A percentile compares a stretch with the other conserved stretches of the same genome.
Evolutionary conservation across 2,113 vertebrate genomes (phyloP).

Genomic region (Tricholaema leucomelas): DNA sequence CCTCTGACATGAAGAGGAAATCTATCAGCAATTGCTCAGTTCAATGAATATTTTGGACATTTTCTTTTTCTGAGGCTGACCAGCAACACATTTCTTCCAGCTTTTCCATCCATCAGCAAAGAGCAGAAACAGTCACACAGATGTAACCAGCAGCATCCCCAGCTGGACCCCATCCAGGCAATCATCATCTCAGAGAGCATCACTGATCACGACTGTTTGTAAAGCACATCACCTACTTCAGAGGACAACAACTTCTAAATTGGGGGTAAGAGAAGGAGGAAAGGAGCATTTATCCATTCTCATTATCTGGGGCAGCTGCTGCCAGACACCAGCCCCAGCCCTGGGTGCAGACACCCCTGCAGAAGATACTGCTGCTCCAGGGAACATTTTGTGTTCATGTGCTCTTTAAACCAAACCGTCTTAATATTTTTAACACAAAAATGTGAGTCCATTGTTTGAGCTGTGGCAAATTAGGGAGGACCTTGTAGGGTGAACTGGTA

Average conservation of each 20-base stretch:
- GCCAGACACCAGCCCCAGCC: neutral
- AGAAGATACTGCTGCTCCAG: neutral
- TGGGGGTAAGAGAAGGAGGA: neutral
- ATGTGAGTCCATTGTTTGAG: neutral
- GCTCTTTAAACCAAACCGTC: neutral
- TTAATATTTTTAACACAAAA: neutral
- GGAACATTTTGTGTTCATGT: fast-evolving
- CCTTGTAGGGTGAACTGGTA: neutral
- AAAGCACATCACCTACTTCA: neutral
- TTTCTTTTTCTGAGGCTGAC: neutral
- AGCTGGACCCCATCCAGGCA: neutral
- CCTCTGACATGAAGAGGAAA: neutral
- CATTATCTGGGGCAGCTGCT: neutral
- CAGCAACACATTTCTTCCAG: neutral
- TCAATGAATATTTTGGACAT: neutral
- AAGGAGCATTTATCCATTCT: neutral
- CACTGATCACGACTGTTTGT: neutral
- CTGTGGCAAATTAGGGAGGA: neutral
- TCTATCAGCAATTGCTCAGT: neutral
- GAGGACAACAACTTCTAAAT: neutral
- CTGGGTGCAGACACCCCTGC: fast-evolving
- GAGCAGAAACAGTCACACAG: neutral
- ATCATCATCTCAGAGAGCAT: neutral
- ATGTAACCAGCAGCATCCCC: neutral
- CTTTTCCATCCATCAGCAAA: neutral